phyloP scores from a whole-genome alignment of 2,888 invertebrate genomes.

The Coenonympha glycerion region DNA sequence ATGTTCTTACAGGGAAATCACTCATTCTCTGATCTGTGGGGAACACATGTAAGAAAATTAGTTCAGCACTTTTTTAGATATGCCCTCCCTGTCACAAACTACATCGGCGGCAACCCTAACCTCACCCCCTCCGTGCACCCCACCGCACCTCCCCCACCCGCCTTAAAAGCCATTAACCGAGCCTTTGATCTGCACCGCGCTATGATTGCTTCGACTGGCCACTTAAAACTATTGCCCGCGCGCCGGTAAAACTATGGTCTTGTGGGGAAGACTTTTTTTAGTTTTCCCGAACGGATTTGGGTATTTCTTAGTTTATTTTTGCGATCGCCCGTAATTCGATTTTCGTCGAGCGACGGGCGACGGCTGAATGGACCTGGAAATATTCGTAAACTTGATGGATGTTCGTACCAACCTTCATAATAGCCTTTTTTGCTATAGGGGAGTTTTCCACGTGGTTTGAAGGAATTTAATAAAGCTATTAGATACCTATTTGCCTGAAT shows the following conservation, averaged over 20 bases:
- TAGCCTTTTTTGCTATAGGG: not conserved
- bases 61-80: too few species aligned
- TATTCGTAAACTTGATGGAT: not conserved
- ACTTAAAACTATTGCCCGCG: conserved; percentile 56
- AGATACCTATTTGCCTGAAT: not conserved
- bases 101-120: too few species aligned
- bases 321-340: conserved; percentile 6
- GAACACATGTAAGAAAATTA: too few species aligned
- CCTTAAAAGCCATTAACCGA: conserved; percentile 65
- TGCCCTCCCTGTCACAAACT: too few species aligned
- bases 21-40: too few species aligned
- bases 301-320: conserved; percentile 13
- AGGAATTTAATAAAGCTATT: not conserved
- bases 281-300: conserved; percentile 4
- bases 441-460: not conserved
- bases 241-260: conserved; percentile 16
- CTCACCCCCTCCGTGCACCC: conserved; percentile 22
- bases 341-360: not conserved
- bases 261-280: conserved; percentile 22
- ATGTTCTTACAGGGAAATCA: too few species aligned
- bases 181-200: conserved; percentile 64
- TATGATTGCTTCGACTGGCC: conserved; percentile 65
- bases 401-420: not conserved
- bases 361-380: conserved; percentile 5
- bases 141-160: conserved; percentile 36